Evolutionary conservation across 1,140 invertebrate species (phyloP), one percentile per base, ranked within the genome.

Genomic region (Drosophila takahashii): DNA sequence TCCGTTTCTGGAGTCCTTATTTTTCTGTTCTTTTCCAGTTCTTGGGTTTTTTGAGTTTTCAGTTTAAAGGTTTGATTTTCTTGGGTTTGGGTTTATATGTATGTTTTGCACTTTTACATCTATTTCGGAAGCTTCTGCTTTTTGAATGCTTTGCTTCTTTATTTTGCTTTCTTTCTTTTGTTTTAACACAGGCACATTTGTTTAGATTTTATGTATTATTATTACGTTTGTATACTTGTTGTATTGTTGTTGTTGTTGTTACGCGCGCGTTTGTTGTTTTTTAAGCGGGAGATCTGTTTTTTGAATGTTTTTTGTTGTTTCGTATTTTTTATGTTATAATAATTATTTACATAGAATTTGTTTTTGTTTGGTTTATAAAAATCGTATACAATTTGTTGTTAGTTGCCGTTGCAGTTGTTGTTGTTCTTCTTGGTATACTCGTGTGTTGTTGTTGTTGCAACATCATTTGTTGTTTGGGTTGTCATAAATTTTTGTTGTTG

Each of bases 131-230:
- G 76, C 50, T 61, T 62, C 51, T 70, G 47, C 50, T 65, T 79
- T 50, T 67, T 76, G 53, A 53, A 69, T 37, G 52, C 44, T 73
- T 16, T 41, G 18, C 58, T 60, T 51, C 58, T 44, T 59, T 29
- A 50, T 11, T 45, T 50, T 50, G 47, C 41, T 79, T 66, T 51
- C 54, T 37, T 29, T 56, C 56, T 45, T 66, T 73, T 56, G 53
- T 44, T 66, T 73, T 37, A 59, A 56, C 89, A 90, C 87, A 90
- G 89, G 89, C 89, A 90, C 89, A 90, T 90, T 90, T 89, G 89
- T 90, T 86, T 79, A 83, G 66, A 69, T 74, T 81, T 81, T 80
- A 86, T 85, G 62, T 81, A 77, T 84, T 74, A 60, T 69, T 66
- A 62, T 78, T 84, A 74, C 77, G 73, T 64, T 87, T 81, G 83